Conservation (phyloP, 2,113 vertebrate genomes). For the Amphiprion ocellaris region DNA sequence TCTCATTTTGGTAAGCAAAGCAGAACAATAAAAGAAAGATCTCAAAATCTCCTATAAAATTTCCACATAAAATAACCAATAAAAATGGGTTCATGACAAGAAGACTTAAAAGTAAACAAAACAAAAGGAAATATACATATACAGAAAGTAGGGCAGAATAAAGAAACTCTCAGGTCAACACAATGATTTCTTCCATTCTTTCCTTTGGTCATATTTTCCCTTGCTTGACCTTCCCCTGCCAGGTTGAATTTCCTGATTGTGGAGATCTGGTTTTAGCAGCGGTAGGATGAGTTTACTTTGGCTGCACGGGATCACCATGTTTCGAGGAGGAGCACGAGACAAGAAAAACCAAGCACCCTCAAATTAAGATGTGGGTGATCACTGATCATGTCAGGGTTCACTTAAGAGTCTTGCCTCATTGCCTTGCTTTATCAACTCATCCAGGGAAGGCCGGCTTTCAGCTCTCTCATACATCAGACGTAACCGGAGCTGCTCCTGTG, state of each 20-base stretch:
- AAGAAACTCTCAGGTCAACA: constrained; percentile 33
- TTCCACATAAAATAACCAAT: neutral
- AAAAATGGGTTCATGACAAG: neutral
- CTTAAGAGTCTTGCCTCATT: constrained; percentile 16
- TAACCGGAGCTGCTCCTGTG: neutral
- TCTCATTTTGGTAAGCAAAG: neutral
- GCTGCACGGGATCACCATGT: constrained; percentile 37
- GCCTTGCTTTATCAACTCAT: constrained; percentile 11
- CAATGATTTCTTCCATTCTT: constrained; percentile 29
- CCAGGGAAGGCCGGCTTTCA: constrained; percentile 3
- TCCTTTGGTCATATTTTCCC: constrained; percentile 68
- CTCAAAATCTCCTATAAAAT: no score
- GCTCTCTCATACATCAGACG: neutral
- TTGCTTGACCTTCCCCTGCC: constrained; percentile 46
- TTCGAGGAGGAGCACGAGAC: constrained; percentile 20
- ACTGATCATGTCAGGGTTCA: constrained; percentile 59
- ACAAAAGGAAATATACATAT: constrained; percentile 12
- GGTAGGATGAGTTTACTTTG: constrained; percentile 67
- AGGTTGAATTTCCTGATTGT: constrained; percentile 70
- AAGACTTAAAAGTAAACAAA: neutral
- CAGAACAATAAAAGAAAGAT: neutral
- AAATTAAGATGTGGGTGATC: constrained; percentile 56
- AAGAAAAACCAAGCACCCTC: constrained; percentile 35
- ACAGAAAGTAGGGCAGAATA: neutral
- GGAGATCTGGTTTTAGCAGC: constrained; percentile 61